phyloP scores from a whole-genome alignment of 2,113 vertebrate species.

The Anolis carolinensis region DNA sequence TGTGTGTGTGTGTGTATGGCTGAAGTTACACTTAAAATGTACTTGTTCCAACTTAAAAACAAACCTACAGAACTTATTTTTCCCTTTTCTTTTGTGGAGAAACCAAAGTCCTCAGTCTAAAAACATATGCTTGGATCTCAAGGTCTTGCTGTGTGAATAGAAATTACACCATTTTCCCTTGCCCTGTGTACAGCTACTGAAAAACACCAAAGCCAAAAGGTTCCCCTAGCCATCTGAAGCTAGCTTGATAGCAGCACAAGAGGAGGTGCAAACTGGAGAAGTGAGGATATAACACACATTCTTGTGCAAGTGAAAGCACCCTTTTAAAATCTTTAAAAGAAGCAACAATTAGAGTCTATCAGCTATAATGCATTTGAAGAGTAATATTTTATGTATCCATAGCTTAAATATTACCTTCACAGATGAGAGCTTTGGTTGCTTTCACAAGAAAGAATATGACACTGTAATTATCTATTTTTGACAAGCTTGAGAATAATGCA shows the following conservation, averaged over 20 bases:
- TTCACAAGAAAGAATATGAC: neutral
- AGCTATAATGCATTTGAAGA: neutral
- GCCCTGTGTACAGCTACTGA: neutral
- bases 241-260: neutral
- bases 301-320: neutral
- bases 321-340: neutral
- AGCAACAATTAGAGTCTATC: neutral
- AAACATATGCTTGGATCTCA: neutral
- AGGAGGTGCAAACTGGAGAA: neutral
- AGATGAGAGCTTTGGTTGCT: neutral
- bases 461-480: no score
- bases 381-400: neutral
- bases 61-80: no score
- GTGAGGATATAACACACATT: neutral
- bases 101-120: neutral
- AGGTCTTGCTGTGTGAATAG: neutral
- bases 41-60: no score
- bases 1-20: no score
- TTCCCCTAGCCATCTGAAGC: neutral
- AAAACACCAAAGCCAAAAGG: neutral
- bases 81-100: neutral
- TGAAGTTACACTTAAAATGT: no score
- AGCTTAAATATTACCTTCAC: neutral
- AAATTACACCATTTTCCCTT: neutral
- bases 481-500: no score